Percentiles rank a stretch among this genome's conserved stretches.
These are phyloP conservation scores for Tragelaphus buxtoni DNA, from an alignment of 2,113 vertebrate species.

Conservation along the genomic window DNA sequence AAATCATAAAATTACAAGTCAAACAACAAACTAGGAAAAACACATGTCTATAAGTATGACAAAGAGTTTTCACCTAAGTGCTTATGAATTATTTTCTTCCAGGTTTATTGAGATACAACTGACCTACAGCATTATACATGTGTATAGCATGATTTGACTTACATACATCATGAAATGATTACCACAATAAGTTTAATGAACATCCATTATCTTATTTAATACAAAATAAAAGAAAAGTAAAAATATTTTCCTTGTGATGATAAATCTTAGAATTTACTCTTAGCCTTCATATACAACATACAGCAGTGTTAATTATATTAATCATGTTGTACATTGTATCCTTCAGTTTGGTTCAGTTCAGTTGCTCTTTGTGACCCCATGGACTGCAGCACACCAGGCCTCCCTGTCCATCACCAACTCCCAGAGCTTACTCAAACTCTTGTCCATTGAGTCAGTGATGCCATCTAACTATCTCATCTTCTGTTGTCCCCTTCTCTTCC, in stretches of 20 bases:
- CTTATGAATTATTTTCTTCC: background rate
- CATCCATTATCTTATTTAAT: background rate
- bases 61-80: background rate
- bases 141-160: background rate
- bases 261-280: background rate
- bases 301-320: background rate
- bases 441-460: background rate
- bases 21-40: background rate
- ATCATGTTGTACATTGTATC: background rate
- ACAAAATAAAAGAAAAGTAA: background rate
- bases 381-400: background rate
- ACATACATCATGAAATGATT: background rate
- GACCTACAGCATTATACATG: background rate
- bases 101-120: background rate
- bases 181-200: background rate
- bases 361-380: background rate
- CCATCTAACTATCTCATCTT: background rate
- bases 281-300: background rate
- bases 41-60: background rate
- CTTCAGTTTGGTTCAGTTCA: background rate
- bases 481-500: background rate
- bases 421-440: background rate
- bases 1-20: background rate
- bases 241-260: background rate
- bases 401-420: background rate